Conservation (phyloP, 2,888 invertebrate species). For the Acronicta leporina region DNA sequence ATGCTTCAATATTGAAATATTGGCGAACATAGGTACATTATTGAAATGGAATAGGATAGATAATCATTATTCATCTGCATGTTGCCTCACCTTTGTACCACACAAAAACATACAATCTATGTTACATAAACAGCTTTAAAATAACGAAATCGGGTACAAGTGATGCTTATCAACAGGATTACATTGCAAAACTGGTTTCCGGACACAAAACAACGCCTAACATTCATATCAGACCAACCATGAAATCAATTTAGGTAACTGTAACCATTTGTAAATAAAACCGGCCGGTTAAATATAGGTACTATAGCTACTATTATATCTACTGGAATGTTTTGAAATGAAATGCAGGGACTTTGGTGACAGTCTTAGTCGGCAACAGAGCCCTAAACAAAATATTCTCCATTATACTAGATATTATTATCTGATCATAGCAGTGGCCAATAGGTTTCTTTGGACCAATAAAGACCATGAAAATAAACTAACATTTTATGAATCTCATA, state of each 20-base stretch:
- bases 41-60: too few species aligned
- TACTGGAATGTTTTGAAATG: constrained; percentile 29
- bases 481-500: neutral
- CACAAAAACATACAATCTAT: too few species aligned
- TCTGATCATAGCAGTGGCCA: too few species aligned
- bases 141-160: constrained; percentile 11
- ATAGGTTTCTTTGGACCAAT: too few species aligned
- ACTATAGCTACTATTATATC: neutral
- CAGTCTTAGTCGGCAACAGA: too few species aligned
- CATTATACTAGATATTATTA: too few species aligned
- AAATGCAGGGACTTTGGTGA: neutral
- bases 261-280: constrained; percentile 7
- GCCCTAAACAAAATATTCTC: too few species aligned
- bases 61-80: too few species aligned
- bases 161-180: constrained; percentile 11
- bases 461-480: too few species aligned
- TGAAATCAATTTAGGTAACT: constrained; percentile 23
- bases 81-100: too few species aligned
- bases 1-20: too few species aligned
- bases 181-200: constrained; percentile 12
- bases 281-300: neutral
- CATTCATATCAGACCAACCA: constrained; percentile 27
- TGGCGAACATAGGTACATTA: too few species aligned
- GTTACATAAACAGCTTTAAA: constrained; percentile 8
- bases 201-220: constrained; percentile 7